Evolutionary conservation across 2,888 invertebrate genomes (phyloP).

Genomic region (Standfussiana lucernea): DNA sequence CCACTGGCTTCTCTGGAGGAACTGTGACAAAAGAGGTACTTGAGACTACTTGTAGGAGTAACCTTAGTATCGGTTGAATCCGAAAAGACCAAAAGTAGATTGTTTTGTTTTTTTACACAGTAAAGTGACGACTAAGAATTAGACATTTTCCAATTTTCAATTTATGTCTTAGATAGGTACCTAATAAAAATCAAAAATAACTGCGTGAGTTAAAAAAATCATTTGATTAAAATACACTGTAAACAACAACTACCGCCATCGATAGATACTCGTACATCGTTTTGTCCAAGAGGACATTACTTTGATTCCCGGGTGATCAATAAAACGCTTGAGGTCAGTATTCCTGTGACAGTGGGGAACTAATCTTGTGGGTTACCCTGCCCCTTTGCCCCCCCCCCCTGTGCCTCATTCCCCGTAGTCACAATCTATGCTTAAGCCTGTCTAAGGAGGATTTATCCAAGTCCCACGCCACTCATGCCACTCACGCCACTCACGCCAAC

Average conservation of each 20-base stretch:
- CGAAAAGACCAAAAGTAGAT: not conserved
- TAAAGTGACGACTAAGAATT: not conserved
- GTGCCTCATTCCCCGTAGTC: conserved; percentile 12
- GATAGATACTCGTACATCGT: conserved; percentile 14
- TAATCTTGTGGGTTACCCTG: conserved; percentile 51
- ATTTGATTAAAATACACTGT: not conserved
- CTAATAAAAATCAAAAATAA: not conserved
- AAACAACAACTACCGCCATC: not conserved
- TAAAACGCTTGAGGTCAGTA: conserved; percentile 46
- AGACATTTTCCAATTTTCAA: not conserved
- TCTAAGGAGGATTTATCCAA: conserved; percentile 64
- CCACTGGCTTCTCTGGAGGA: conserved; percentile 96
- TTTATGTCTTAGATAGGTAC: not conserved
- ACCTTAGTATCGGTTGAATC: not conserved
- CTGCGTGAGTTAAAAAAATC: not conserved
- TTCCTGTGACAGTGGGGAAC: conserved; percentile 22
- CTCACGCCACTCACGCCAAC: conserved; percentile 40
- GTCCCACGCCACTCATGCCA: conserved; percentile 52
- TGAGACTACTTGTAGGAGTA: not conserved
- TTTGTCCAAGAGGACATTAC: not conserved
- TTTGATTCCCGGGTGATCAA: conserved; percentile 41
- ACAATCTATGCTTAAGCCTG: conserved; percentile 63
- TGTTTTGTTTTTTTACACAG: not conserved
- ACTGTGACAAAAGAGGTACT: conserved; percentile 90
- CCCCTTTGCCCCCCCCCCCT: not conserved